Evolutionary conservation across 30 jellyfish, hydroid and myxozoan species (phyloP).

Genomic region (Catostylus mosaicus): DNA sequence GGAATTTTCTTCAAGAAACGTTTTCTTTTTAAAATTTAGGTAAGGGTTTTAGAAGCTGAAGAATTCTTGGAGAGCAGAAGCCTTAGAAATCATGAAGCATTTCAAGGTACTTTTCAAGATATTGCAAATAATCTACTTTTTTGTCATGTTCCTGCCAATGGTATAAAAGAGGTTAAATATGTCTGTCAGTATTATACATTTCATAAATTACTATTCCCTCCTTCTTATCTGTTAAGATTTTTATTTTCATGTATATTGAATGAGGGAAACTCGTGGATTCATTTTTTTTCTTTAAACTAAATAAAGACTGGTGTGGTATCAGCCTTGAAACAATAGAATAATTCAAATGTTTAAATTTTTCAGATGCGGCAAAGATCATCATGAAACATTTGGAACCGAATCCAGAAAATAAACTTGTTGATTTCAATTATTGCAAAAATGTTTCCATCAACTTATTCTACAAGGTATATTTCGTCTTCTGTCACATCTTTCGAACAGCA

Average conservation of each 20-base stretch:
- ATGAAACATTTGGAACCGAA: constrained; percentile 29
- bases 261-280: no score
- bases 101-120: constrained; percentile 26
- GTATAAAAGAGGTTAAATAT: no score
- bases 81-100: not conserved
- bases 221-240: not conserved
- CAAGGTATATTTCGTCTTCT: no score
- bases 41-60: constrained; percentile 19
- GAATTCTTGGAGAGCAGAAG: constrained; percentile 13
- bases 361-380: constrained; percentile 31
- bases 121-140: no score
- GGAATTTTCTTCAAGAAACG: no score
- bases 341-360: not conserved
- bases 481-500: no score
- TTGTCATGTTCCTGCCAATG: no score
- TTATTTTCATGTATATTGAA: no score
- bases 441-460: constrained; percentile 50
- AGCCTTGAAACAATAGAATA: not conserved
- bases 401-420: constrained; percentile 57
- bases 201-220: no score
- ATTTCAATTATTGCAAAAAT: constrained; percentile 49
- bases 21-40: constrained; percentile 1
- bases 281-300: no score
- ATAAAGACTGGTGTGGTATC: not conserved
- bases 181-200: no score